Evolutionary conservation across 1,140 invertebrate species (phyloP).

Genomic region (Aphaenogaster floridana): DNA sequence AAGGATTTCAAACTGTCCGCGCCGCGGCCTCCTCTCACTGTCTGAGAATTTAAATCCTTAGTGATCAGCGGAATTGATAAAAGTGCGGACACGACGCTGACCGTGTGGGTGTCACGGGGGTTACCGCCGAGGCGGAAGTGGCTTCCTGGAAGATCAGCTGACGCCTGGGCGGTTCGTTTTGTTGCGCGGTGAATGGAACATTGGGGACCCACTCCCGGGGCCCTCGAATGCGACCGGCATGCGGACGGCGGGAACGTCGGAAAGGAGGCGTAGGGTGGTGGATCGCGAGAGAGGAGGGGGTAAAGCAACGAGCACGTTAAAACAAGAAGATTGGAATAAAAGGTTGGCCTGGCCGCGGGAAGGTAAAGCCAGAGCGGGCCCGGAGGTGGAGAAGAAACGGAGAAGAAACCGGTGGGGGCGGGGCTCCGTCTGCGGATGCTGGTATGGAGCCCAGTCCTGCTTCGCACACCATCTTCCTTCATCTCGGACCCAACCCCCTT

Average conservation of each 20-base stretch:
- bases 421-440: constrained; percentile 82
- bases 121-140: constrained; percentile 67
- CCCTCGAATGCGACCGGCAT: constrained; percentile 52
- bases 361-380: constrained; percentile 70
- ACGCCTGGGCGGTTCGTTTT: constrained; percentile 72
- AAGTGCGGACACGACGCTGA: constrained; percentile 22
- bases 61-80: constrained; percentile 62
- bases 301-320: constrained; percentile 71
- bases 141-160: constrained; percentile 75
- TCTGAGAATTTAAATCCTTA: constrained; percentile 69
- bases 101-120: constrained; percentile 49
- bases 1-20: background rate
- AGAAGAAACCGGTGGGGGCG: constrained; percentile 82
- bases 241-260: constrained; percentile 43
- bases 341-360: constrained; percentile 74
- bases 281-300: constrained; percentile 57
- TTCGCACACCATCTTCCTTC: constrained; percentile 84
- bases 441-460: constrained; percentile 81
- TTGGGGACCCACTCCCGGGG: constrained; percentile 48
- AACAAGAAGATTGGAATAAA: constrained; percentile 80
- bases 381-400: constrained; percentile 80
- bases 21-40: constrained; percentile 35
- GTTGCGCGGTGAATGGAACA: constrained; percentile 72
- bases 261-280: constrained; percentile 56
- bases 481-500: constrained; percentile 84